Evolutionary conservation across 2,797 vertebrate species (phyloP), one percentile per base, ranked within the genome.

Genomic region (Botia kubotai): DNA sequence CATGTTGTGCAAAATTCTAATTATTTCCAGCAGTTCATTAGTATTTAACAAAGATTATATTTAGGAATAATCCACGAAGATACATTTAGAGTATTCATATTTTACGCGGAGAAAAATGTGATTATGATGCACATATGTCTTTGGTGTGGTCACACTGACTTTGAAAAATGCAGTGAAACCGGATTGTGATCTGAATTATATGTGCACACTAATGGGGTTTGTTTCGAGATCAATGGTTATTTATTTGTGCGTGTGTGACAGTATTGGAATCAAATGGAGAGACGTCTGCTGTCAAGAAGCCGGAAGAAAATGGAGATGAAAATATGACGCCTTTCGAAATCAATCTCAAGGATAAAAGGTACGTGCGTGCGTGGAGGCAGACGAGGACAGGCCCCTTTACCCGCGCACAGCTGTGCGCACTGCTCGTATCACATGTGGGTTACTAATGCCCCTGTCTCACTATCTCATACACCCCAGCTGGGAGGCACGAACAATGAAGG

Each of bases 321-420:
- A 89, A 84, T 89, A 94, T 94, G 86, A 97, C 95, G n/a, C 81
- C 89, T 21, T 98, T 97, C 90, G 97, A 98, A 91, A 98, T 98
- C 85, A 92, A 91, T 89, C 92, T 99, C 83, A 98, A 95, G 89
- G 96, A 97, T 83, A 95, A 94, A 89, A 97, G 93, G 98, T 98
- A 89, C 8, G 19, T 79, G 73, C 62, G 36, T 75, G 16, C 66
- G 21, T 72, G 66, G 11, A 21, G 43, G 65, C 50, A 62, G 52
- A 52, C 13, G 53, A 67, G 75, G 29, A 67, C 46, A 13, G 17
- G 48, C 11, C 10, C 33, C 16, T 43, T 57, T 46, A 68, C 46
- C 14, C 7, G 19, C 62, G 53, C 23, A 66, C 52, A 43, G 14
- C 46, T 73, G 21, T 66, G 23, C 60, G 8, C 50, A 57, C 3